Evolutionary conservation across 2,888 invertebrate genomes (phyloP).

Genomic region (Alentia gelatinosa): DNA sequence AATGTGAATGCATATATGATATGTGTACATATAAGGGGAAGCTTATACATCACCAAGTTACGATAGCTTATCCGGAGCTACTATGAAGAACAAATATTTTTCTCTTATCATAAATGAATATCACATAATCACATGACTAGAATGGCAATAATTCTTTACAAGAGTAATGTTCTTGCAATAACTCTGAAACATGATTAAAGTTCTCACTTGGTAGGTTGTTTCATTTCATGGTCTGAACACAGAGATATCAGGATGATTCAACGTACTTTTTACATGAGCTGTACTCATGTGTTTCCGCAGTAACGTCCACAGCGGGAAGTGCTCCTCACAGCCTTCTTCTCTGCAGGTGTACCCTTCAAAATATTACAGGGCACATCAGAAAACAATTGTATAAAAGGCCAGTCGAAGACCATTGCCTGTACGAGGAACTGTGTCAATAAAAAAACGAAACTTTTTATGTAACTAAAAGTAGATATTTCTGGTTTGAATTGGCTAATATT

Average conservation of each 20-base stretch:
- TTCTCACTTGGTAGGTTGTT: neutral
- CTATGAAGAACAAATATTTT: neutral
- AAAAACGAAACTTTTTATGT: neutral
- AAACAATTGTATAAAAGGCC: too few relatives aligned
- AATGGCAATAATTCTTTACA: neutral
- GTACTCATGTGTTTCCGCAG: slow-evolving; percentile 68
- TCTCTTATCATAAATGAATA: neutral
- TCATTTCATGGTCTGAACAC: neutral
- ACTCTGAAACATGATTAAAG: neutral
- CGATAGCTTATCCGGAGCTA: neutral
- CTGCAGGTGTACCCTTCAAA: slow-evolving; percentile 69
- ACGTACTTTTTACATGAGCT: slow-evolving; percentile 65
- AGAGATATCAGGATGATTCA: neutral
- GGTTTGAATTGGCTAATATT: neutral
- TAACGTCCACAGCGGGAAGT: slow-evolving; percentile 70
- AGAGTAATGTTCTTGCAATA: neutral
- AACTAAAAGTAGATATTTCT: neutral
- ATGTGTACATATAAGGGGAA: neutral
- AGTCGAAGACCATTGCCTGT: neutral
- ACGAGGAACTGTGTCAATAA: neutral
- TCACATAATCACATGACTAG: neutral
- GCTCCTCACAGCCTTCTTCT: slow-evolving; percentile 66
- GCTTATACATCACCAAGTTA: neutral
- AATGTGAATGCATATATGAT: neutral
- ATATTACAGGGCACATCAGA: too few relatives aligned